Evolutionary conservation across 1,140 invertebrate species (phyloP), one percentile per base, ranked within the genome.

Genomic region (Ladona fulva): DNA sequence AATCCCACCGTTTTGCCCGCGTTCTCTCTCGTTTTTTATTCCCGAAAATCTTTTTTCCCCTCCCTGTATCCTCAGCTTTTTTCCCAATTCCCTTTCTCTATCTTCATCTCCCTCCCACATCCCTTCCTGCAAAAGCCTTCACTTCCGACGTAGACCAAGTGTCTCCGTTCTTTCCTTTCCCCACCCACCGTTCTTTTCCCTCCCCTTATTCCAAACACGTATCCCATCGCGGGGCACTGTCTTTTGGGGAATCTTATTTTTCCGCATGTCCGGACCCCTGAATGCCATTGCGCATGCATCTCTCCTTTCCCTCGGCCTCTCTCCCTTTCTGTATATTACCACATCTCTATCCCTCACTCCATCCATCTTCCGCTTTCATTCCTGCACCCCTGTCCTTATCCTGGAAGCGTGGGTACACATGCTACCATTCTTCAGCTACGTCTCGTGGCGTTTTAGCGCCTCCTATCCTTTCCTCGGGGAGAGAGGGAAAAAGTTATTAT

Each of bases 221-320:
- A 19, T 66, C 52, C 52, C 52, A 66, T 22, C 16, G 14, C 16
- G 52, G 52, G 14, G 3, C 52, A 66, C 52, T 66, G 52, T 66
- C 52, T 66, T 66, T 66, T 37, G 16, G 52, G 52, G 52, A 66
- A 66, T 66, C 52, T 66, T 66, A 66, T 66, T 66, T 66, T 66
- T 66, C 52, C 52, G 52, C 52, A 66, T 66, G 52, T 66, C 52
- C 52, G 52, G 52, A 66, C 52, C n/a, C 52, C n/a, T 66, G 52
- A 66, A 66, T 52, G 44, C 44, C 44, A 52, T 66, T 66, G 52
- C 52, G 52, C 52, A 66, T 66, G 52, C 52, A 66, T 66, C 52
- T 66, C 52, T 66, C n/a, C 52, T 66, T 66, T 22, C n/a, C n/a
- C 52, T 22, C 44, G 44, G 10, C 44, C 19, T 19, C 44, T 52